These are phyloP conservation scores for Addax nasomaculatus DNA, from an alignment of 2,113 vertebrate species.

Conservation along the genomic window DNA sequence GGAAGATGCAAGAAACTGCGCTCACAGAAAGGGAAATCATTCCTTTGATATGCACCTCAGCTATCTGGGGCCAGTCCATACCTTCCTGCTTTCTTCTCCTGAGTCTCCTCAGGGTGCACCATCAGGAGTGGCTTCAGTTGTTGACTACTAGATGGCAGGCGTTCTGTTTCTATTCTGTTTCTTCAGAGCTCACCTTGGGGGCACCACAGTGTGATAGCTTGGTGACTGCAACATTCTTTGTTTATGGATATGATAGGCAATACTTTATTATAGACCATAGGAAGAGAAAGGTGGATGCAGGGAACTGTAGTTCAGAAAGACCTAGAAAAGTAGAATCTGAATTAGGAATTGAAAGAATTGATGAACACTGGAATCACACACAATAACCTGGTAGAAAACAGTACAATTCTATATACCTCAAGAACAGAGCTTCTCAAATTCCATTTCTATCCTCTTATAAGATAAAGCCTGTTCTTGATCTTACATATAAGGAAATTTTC, in stretches of 20 bases:
- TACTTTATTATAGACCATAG: neutral
- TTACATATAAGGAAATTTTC: neutral
- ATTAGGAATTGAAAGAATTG: neutral
- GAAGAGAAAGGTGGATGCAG: neutral
- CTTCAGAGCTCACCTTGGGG: neutral
- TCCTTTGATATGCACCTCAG: neutral
- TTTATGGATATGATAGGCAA: neutral
- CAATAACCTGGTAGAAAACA: neutral
- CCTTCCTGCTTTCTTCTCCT: neutral
- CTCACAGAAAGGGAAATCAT: neutral
- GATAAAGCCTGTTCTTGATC: neutral
- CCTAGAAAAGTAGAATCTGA: neutral
- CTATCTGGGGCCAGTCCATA: neutral
- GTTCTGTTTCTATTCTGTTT: neutral
- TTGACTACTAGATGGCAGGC: neutral
- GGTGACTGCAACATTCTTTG: neutral
- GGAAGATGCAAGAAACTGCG: neutral
- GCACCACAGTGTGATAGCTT: neutral
- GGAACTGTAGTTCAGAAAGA: neutral
- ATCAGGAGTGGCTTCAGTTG: neutral
- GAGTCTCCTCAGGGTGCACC: neutral
- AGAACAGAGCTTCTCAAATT: neutral
- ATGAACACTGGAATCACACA: neutral
- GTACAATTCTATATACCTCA: neutral
- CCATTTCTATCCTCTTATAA: neutral